phyloP scores from a whole-genome alignment of 2,888 invertebrate genomes.

The Drosophila tanythrix region DNA sequence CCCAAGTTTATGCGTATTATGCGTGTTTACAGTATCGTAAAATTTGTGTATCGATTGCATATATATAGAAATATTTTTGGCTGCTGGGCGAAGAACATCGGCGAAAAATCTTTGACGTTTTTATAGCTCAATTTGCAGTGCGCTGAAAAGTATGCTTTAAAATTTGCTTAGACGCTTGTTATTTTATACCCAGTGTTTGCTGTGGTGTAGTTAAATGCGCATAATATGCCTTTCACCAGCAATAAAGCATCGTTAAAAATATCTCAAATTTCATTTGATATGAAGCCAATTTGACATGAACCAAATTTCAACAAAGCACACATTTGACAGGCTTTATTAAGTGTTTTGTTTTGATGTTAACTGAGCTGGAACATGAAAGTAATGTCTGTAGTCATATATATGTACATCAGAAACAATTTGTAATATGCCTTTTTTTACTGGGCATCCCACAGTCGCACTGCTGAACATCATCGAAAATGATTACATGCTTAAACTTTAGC shows the following conservation, averaged over 20 bases:
- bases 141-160: slow-evolving; percentile 46
- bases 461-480: neutral
- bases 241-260: neutral
- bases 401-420: neutral
- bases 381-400: neutral
- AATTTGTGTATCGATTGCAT: slow-evolving; percentile 75
- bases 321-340: neutral
- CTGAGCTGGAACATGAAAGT: neutral
- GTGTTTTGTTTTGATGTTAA: neutral
- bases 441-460: neutral
- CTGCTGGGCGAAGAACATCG: slow-evolving; percentile 48
- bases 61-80: slow-evolving; percentile 22
- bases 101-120: slow-evolving; percentile 51
- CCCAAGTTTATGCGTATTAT: slow-evolving; percentile 67
- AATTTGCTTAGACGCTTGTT: slow-evolving; percentile 36
- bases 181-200: slow-evolving; percentile 34
- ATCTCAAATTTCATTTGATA: neutral
- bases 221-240: neutral
- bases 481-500: slow-evolving; percentile 38
- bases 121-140: slow-evolving; percentile 72
- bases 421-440: slow-evolving; percentile 9
- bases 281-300: slow-evolving; percentile 1
- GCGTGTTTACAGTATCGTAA: slow-evolving; percentile 79
- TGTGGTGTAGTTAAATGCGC: neutral
- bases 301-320: neutral